Base-by-base conservation (phyloP, 2,113 vertebrate species). In the Tenebrosternarchus preto region DNA sequence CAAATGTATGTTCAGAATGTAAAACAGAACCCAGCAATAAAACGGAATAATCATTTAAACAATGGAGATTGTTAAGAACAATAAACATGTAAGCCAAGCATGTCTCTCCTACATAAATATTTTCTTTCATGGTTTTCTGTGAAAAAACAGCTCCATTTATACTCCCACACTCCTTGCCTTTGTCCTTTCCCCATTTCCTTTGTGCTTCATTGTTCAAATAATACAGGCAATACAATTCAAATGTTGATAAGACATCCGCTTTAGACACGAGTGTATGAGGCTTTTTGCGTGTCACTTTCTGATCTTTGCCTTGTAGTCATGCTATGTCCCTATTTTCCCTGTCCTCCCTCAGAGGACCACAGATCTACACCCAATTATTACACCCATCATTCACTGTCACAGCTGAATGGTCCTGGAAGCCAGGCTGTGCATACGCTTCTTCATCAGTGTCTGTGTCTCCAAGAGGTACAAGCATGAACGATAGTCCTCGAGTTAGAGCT, bases 321-420 rank as follows among this genome's bases (percentile, higher is more conserved):
- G 25, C 25, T n/a, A 22, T 76, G 25, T 24, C 20, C 25, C 31
- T 36, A 31, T 69, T 77, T 15, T 56, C 64, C 60, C n/a, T 67
- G 64, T 77, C 71, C 24, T 76, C 73, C 70, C 74, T 69, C 66
- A 11, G 67, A 80, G 59, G 73, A 57, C 69, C 78, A 76, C 72
- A 68, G 79, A 70, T 73, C 33, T 71, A 78, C 74, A 83, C 69
- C 66, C 84, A 78, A 68, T 76, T 81, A 78, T 81, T 83, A 81
- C 72, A 73, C 66, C 20, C 66, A 73, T 83, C 57, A 46, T 77
- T 77, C 74, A 77, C 56, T 73, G 82, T 59, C 78, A 55, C 81
- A 75, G 78, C 74, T 85, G 81, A 70, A 74, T 69, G 56, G 56
- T 73, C 56, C 60, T 85, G 84, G 76, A 75, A 27, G 71, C 72